Percentiles rank a stretch among this genome's conserved stretches.
Conservation (phyloP, 2,797 vertebrate species). For the Crax fasciolata region DNA sequence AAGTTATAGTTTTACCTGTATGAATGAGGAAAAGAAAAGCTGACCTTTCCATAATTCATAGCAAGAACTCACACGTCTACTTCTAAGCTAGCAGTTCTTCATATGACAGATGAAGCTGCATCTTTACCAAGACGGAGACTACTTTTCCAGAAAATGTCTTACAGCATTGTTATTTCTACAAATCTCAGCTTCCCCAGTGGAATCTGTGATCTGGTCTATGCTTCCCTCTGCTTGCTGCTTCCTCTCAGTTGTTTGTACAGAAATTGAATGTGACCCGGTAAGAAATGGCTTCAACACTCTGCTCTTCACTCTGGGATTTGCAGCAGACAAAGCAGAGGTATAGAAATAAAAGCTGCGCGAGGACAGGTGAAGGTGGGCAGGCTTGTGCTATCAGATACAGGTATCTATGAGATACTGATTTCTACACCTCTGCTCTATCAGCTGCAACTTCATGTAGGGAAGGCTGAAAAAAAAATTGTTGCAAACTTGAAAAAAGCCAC, state of each 20-base stretch:
- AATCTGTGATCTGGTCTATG: not conserved
- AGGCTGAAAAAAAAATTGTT: not conserved
- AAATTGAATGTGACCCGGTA: not conserved
- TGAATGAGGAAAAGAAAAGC: conserved; percentile 26
- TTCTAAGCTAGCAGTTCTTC: not conserved
- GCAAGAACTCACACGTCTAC: not conserved
- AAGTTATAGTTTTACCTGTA: conserved; percentile 4
- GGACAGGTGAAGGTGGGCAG: not conserved
- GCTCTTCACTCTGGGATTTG: not conserved
- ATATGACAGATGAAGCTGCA: not conserved
- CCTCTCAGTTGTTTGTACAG: not conserved
- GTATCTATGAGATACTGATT: not conserved
- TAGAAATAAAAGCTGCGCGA: not conserved
- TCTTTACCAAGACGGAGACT: not conserved
- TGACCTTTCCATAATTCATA: conserved; percentile 4
- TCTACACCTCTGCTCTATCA: not conserved
- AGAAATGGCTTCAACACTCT: not conserved
- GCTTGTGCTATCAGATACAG: not conserved
- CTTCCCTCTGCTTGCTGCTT: not conserved
- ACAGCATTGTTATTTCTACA: not conserved
- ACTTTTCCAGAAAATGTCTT: not conserved
- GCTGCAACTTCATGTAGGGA: fast-evolving
- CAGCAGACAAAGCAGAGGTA: not conserved
- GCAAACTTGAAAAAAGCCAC: not conserved
- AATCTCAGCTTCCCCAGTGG: not conserved